These are phyloP conservation scores for Clarias platycephalus DNA, from an alignment of 2,797 vertebrate genomes.

Conservation along the genomic window DNA sequence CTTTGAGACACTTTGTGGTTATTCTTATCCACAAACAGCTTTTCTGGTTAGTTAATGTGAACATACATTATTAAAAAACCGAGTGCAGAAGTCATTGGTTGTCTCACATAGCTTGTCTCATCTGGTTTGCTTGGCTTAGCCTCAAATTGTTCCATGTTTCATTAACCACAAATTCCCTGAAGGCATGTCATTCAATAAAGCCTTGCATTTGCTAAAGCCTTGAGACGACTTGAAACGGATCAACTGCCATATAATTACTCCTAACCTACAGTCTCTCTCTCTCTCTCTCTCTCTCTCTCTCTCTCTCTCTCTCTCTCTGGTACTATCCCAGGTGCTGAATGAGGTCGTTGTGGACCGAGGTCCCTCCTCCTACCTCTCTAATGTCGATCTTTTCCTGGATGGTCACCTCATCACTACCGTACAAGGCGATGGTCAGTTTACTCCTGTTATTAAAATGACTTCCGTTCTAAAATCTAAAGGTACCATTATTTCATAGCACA, in stretches of 20 bases:
- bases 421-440: slow-evolving; percentile 77
- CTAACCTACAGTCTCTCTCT: neutral
- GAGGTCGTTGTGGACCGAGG: slow-evolving; percentile 83
- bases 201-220: neutral
- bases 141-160: neutral
- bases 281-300: neutral
- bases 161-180: neutral
- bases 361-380: slow-evolving; percentile 81
- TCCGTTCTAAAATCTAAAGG: neutral
- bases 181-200: neutral
- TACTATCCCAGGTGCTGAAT: slow-evolving; percentile 73
- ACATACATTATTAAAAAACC: neutral
- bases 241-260: neutral
- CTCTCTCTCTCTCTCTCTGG: neutral
- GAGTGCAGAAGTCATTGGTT: neutral
- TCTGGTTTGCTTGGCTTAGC: neutral
- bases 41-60: neutral
- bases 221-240: neutral
- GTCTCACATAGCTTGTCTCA: neutral
- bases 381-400: slow-evolving; percentile 81
- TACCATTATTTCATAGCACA: neutral
- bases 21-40: neutral
- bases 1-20: neutral
- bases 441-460: neutral
- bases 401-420: slow-evolving; percentile 82